These are phyloP conservation scores for Pollenia amentaria DNA, from an alignment of 2,888 invertebrate species.

Conservation along the genomic window DNA sequence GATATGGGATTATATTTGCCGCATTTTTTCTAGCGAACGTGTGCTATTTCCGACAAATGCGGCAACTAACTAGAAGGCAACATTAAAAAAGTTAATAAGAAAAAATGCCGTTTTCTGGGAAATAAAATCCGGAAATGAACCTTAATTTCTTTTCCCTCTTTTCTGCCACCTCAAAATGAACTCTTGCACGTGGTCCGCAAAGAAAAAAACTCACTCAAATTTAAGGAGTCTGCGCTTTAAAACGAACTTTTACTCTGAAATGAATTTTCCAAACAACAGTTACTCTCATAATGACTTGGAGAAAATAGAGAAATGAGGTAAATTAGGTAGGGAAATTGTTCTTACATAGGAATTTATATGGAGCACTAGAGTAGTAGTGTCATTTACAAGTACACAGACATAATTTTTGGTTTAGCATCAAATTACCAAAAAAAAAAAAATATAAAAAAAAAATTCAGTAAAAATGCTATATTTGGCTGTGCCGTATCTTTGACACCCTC, in stretches of 20 bases:
- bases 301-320: neutral
- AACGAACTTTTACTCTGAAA: neutral
- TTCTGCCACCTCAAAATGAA: constrained; percentile 40
- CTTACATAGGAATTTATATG: constrained; percentile 20
- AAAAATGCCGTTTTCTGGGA: constrained; percentile 10
- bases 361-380: constrained; percentile 67
- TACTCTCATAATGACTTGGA: constrained; percentile 11
- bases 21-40: neutral
- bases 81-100: constrained; percentile 20
- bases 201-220: constrained; percentile 29
- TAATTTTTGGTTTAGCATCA: constrained; percentile 48
- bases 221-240: constrained; percentile 46
- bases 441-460: neutral
- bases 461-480: neutral
- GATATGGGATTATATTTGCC: neutral
- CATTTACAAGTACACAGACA: constrained; percentile 50
- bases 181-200: constrained; percentile 56
- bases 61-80: constrained; percentile 28
- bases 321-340: neutral
- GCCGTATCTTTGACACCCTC: no score
- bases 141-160: neutral
- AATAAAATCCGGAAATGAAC: constrained; percentile 23
- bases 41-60: neutral
- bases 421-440: constrained; percentile 34
- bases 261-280: neutral